Evolutionary conservation across 1,140 invertebrate species (phyloP).

Genomic region (Tetragnatha versicolor): DNA sequence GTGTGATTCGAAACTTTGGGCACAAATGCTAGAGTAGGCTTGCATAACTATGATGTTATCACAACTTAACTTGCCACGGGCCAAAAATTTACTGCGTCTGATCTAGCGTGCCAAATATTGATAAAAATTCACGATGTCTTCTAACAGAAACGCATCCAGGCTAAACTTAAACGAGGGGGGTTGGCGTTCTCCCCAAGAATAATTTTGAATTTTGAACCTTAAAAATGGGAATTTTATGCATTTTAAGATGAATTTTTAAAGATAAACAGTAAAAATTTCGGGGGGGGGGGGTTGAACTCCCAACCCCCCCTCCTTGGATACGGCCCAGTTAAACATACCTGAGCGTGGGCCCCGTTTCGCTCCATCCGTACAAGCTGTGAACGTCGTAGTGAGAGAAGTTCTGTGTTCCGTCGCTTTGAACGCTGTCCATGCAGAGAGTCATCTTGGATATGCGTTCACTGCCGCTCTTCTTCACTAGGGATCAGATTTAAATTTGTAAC

Average conservation of each 20-base stretch:
- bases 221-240: too few species aligned
- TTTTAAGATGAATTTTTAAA: too few species aligned
- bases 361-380: conserved; percentile 83
- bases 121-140: neutral
- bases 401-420: conserved; percentile 67
- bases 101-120: too few species aligned
- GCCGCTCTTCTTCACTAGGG: conserved; percentile 63
- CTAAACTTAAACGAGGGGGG: too few species aligned
- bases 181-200: neutral
- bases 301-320: neutral
- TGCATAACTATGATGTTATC: neutral
- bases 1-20: neutral
- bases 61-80: neutral
- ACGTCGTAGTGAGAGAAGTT: conserved; percentile 72
- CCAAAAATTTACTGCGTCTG: neutral
- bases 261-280: too few species aligned
- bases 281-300: too few species aligned
- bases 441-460: conserved; percentile 69
- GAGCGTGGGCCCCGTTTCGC: conserved; percentile 75
- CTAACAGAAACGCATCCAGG: neutral
- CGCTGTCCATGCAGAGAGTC: conserved; percentile 83
- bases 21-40: neutral
- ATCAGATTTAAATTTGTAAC: neutral
- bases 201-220: too few species aligned
- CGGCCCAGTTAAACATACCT: neutral